A percentile compares a stretch with the other conserved stretches of the same genome.
Conservation (phyloP, 92 coral and sea anemone genomes). For the Palythoa grandis region DNA sequence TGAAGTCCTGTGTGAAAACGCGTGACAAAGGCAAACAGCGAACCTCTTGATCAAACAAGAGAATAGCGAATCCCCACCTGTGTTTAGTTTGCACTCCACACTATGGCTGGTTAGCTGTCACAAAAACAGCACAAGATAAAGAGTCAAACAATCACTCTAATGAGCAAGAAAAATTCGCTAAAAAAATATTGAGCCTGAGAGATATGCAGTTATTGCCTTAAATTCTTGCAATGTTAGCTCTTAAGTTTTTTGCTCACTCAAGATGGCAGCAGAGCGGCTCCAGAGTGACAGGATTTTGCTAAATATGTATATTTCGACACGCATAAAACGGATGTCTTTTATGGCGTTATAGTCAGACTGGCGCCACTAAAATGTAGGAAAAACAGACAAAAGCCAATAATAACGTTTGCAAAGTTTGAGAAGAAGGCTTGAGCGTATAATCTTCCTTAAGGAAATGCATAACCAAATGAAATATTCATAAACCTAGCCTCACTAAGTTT, state of each 20-base stretch:
- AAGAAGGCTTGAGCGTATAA: not conserved
- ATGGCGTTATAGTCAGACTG: constrained; percentile 6
- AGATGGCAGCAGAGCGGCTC: not conserved
- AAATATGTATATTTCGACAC: not conserved
- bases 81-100: constrained; percentile 23
- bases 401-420: constrained; percentile 8
- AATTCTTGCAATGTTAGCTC: too few species aligned
- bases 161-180: constrained; percentile 2
- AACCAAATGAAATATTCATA: not conserved
- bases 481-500: not conserved
- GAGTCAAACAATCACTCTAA: constrained; percentile 13
- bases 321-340: constrained; percentile 34
- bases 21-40: constrained; percentile 8
- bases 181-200: not conserved
- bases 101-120: constrained; percentile 14
- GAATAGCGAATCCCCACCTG: constrained; percentile 18
- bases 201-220: not conserved
- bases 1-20: not conserved
- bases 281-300: not conserved
- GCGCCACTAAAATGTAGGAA: constrained; percentile 24
- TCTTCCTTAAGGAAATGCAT: not conserved
- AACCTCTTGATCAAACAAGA: constrained; percentile 32
- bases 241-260: constrained; percentile 2
- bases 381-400: constrained; percentile 6
- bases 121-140: constrained; percentile 17